Evolutionary conservation across 2,888 invertebrate species (phyloP).

Genomic region (Cheilosia vernalis): DNA sequence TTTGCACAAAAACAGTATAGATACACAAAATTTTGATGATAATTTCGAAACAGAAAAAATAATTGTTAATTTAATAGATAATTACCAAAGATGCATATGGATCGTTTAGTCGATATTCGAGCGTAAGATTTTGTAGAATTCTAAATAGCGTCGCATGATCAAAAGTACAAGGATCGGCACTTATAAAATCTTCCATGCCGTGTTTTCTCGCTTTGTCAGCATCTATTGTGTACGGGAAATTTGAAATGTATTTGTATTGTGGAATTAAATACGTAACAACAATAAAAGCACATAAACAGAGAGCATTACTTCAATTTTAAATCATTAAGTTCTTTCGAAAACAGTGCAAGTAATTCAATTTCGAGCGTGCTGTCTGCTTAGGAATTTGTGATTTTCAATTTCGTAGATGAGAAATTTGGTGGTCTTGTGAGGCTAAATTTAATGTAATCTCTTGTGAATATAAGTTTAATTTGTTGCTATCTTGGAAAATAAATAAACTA

Average conservation of each 20-base stretch:
- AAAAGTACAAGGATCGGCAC: conserved; percentile 99
- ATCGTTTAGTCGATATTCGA: conserved; percentile 98
- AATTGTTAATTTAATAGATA: conserved; percentile 56
- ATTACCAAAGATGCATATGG: conserved; percentile 98
- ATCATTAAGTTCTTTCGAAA: too few species aligned
- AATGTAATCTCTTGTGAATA: too few species aligned
- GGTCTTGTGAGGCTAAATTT: too few species aligned
- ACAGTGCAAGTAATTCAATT: too few species aligned
- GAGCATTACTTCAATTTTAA: not conserved
- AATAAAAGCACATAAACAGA: conserved; percentile 3
- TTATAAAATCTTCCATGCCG: conserved; percentile 99
- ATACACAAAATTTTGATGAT: not conserved
- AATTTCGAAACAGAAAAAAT: conserved; percentile 7
- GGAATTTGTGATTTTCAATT: too few species aligned
- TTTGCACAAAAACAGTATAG: not conserved
- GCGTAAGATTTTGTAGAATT: conserved; percentile 94
- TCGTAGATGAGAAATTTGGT: too few species aligned
- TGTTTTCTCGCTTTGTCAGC: conserved; percentile 95
- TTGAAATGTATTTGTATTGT: conserved; percentile 53
- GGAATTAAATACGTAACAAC: not conserved
- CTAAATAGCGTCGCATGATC: conserved; percentile 97
- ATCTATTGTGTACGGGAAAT: conserved; percentile 77
- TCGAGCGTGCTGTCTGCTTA: not conserved
- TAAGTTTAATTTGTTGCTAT: too few species aligned
- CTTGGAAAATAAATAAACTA: too few species aligned